Evolutionary conservation across 2,113 vertebrate species (phyloP).

Genomic region (Corvus moneduloides): DNA sequence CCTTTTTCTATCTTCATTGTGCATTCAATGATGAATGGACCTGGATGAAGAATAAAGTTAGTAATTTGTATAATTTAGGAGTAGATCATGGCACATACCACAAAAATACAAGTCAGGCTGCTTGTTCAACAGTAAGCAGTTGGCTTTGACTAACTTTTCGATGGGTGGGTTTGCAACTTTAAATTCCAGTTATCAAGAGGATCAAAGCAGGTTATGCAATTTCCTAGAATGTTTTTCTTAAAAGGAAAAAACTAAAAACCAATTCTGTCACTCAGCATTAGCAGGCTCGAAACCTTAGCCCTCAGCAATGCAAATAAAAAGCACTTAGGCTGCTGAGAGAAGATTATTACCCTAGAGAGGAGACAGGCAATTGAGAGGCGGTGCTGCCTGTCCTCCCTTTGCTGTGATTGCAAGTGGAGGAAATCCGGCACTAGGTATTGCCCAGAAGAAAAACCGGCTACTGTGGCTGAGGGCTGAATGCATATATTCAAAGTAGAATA

Average conservation of each 20-base stretch:
- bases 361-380: background rate
- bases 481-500: background rate
- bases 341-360: background rate
- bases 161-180: background rate
- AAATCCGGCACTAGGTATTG: background rate
- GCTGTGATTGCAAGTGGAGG: background rate
- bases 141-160: constrained; percentile 1
- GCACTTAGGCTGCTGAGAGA: background rate
- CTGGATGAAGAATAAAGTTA: background rate
- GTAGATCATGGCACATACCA: background rate
- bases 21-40: background rate
- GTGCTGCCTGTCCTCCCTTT: background rate
- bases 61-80: background rate
- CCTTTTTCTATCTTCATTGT: background rate
- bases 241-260: constrained; percentile 21
- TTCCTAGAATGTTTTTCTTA: constrained; percentile 36
- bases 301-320: constrained; percentile 26
- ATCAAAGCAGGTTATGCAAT: constrained; percentile 41
- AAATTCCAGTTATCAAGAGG: constrained; percentile 20
- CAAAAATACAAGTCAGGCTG: background rate
- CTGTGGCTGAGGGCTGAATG: background rate
- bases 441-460: background rate
- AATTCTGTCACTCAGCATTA: constrained; percentile 48
- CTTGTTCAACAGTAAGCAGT: background rate
- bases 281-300: background rate